Evolutionary conservation across 2,797 vertebrate genomes (phyloP), one percentile per base, ranked within the genome.

Genomic region (Crocidura indochinensis): DNA sequence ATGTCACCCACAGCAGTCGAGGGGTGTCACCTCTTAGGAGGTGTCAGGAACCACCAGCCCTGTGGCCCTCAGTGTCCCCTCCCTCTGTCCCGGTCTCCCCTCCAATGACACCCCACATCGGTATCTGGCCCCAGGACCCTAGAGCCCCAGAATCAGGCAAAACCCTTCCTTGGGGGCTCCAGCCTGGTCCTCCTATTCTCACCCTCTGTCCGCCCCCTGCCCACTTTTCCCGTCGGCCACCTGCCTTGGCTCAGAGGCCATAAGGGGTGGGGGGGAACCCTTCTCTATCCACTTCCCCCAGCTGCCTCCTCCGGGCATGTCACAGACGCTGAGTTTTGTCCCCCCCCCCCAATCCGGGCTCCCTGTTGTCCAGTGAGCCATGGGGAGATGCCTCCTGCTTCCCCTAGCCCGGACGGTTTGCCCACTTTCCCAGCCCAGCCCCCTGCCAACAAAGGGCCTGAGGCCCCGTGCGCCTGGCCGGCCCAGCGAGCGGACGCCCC

Each of bases 381-480:
- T 14, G 44, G 96, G 93, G 53, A 93, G 94, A 85, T 72, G 87
- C 91, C 97, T 82, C 96, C 97, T 91, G 95, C 96, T 94, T 87
- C 94, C 78, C 92, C 96, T 93, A 94, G 76, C 80, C 46, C 11
- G 92, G 80, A 90, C 84, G 94, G 81, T 91, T 96, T 95, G 96
- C 97, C 95, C 97, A 97, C 97, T 98, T 98, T 98, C 97, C 97
- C 98, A 97, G 53, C 97, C 96, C 27, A 14, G 96, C 96, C 24
- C 93, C 95, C 44, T 84, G 46, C 94, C 97, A 97, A 98, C 98
- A 97, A 98, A 98, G 97, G 87, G 95, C 92, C 96, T 84, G 87
- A 7, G 74, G 94, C 96, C 96, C 97, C 88, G 94, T 96, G 97
- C 49, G 53, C 95, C 12, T 94, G 96, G 95, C 96, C 95, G 44